Evolutionary conservation across 1,140 invertebrate genomes (phyloP).

Genomic region (Danaus plexippus): DNA sequence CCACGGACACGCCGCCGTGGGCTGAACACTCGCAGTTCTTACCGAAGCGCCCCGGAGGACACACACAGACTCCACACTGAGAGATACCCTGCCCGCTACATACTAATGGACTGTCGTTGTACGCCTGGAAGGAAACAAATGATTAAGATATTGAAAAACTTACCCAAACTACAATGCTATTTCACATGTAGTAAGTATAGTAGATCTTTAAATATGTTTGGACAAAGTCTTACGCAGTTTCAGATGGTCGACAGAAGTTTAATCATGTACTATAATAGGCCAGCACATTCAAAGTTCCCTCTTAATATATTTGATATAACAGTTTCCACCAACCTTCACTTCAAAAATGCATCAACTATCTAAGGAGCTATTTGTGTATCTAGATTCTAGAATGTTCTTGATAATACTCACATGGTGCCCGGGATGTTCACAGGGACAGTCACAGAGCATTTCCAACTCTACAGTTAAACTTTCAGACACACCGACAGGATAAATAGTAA

Average conservation of each 20-base stretch:
- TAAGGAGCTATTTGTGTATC: neutral
- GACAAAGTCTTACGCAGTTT: too few relatives aligned
- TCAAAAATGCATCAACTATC: neutral
- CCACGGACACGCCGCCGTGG: conserved; percentile 62
- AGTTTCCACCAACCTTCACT: neutral
- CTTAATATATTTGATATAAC: neutral
- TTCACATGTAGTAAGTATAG: too few relatives aligned
- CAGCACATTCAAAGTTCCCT: neutral
- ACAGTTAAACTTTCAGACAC: conserved; percentile 89
- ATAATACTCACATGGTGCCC: conserved; percentile 70
- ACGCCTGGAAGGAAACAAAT: conserved; percentile 31
- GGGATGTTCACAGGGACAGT: conserved; percentile 87
- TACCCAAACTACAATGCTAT: too few relatives aligned
- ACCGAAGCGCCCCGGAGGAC: conserved; percentile 84
- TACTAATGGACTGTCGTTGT: conserved; percentile 58
- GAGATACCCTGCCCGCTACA: conserved; percentile 80
- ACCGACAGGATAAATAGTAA: conserved; percentile 94
- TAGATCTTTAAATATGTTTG: too few relatives aligned
- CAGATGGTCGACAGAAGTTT: too few relatives aligned
- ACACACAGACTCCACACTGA: conserved; percentile 92
- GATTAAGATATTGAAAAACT: too few relatives aligned
- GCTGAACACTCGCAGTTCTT: conserved; percentile 88
- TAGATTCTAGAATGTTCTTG: neutral
- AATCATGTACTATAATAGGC: neutral
- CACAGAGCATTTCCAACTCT: conserved; percentile 90